Percentiles rank a stretch among this genome's conserved stretches.
Conservation (phyloP, 2,797 vertebrate genomes). For the Sus cebifrons region DNA sequence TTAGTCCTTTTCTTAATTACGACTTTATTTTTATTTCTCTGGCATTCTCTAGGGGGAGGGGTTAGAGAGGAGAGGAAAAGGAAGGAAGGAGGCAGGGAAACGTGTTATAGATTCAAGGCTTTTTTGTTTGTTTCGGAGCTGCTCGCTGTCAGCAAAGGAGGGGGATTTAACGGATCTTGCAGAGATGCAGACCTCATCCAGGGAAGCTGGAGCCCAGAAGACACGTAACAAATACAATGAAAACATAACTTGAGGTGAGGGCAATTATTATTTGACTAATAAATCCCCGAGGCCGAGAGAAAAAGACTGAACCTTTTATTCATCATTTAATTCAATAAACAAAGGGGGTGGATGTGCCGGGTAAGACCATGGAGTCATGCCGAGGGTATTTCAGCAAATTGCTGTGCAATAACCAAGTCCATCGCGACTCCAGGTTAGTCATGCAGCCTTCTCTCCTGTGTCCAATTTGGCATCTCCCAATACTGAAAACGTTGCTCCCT, state of each 20-base stretch:
- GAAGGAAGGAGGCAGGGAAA: constrained; percentile 74
- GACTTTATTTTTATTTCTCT: constrained; percentile 82
- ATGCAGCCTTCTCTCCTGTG: neutral
- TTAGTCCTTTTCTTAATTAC: constrained; percentile 69
- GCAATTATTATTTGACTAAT: constrained; percentile 88
- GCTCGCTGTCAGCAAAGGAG: constrained; percentile 78
- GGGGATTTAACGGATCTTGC: constrained; percentile 84
- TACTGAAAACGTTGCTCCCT: neutral
- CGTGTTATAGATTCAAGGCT: constrained; percentile 70
- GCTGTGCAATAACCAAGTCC: constrained; percentile 81
- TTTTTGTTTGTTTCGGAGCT: constrained; percentile 75
- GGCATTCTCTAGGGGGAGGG: constrained; percentile 54
- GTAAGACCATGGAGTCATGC: constrained; percentile 78
- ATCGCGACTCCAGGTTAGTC: neutral
- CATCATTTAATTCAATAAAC: constrained; percentile 89
- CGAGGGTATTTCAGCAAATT: constrained; percentile 83
- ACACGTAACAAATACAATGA: constrained; percentile 85
- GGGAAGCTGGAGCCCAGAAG: constrained; percentile 83
- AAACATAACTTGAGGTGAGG: constrained; percentile 87
- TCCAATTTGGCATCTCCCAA: constrained; percentile 44
- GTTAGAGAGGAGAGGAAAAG: constrained; percentile 64
- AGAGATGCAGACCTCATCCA: constrained; percentile 84
- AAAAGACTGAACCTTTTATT: constrained; percentile 84
- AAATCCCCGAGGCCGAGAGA: constrained; percentile 86
- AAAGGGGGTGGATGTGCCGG: constrained; percentile 83